These are phyloP conservation scores for Sminthopsis crassicaudata DNA, from an alignment of 2,113 vertebrate genomes.

Conservation along the genomic window DNA sequence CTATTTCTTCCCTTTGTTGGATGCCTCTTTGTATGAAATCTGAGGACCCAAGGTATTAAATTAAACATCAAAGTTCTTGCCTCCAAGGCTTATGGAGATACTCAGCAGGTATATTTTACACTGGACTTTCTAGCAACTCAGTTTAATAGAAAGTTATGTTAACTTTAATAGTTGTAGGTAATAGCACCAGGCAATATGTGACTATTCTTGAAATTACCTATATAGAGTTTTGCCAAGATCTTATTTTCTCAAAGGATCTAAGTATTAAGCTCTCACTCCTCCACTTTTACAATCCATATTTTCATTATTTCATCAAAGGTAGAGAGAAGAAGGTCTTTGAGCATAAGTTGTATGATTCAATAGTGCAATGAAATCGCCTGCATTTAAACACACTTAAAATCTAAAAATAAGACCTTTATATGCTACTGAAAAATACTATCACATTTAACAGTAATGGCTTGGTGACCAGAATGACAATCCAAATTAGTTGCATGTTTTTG, in stretches of 20 bases:
- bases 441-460: neutral
- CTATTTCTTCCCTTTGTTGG: neutral
- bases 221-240: constrained; percentile 2
- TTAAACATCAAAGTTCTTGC: neutral
- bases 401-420: neutral
- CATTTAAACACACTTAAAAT: neutral
- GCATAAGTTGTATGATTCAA: neutral
- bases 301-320: neutral
- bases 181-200: neutral
- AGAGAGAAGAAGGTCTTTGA: neutral
- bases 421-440: neutral
- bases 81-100: neutral
- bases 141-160: neutral
- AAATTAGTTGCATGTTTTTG: neutral
- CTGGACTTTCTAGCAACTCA: neutral
- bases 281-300: neutral
- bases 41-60: neutral
- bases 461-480: neutral
- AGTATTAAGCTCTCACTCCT: neutral
- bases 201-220: neutral
- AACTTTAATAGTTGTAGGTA: neutral
- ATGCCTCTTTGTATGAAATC: neutral
- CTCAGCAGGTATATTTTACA: neutral
- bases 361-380: neutral
- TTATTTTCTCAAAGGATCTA: neutral